Conservation (phyloP, 2,888 invertebrate genomes). For the Caenorhabditis sinica region DNA sequence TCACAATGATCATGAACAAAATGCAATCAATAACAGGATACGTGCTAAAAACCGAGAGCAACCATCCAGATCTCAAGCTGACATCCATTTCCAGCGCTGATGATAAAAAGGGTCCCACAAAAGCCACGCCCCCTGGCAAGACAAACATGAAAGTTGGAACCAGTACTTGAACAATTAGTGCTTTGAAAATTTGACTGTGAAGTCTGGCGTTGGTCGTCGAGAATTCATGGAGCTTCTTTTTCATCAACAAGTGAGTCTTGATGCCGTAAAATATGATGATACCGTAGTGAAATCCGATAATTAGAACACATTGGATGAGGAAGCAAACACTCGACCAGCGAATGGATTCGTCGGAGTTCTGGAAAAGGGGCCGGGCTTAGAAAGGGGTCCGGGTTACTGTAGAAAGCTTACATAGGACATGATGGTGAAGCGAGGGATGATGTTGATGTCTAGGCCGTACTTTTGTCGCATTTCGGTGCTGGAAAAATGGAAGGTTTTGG, state of each 20-base stretch:
- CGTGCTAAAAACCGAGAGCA: neutral
- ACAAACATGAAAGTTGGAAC: neutral
- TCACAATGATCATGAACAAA: constrained; percentile 18
- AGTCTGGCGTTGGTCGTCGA: constrained; percentile 11
- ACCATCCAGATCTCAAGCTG: constrained; percentile 11
- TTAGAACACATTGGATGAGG: neutral
- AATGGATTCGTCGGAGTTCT: neutral
- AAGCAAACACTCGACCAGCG: constrained; percentile 21
- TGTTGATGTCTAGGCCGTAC: constrained; percentile 11
- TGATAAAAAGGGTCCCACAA: neutral
- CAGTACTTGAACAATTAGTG: constrained; percentile 21
- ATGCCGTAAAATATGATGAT: constrained; percentile 11
- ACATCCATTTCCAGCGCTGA: neutral
- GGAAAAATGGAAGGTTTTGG: neutral
- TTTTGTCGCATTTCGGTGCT: neutral
- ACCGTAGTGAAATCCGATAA: constrained; percentile 23
- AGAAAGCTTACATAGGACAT: constrained; percentile 18
- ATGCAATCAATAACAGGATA: constrained; percentile 24
- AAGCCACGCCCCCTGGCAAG: neutral
- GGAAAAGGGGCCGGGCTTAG: neutral
- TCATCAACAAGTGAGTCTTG: constrained; percentile 18
- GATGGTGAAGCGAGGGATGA: constrained; percentile 13
- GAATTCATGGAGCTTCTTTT: constrained; percentile 15
- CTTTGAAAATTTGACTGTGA: constrained; percentile 30
- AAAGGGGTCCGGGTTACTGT: neutral